Base-by-base conservation (phyloP, 2,797 vertebrate genomes). In the Myotis daubentonii region DNA sequence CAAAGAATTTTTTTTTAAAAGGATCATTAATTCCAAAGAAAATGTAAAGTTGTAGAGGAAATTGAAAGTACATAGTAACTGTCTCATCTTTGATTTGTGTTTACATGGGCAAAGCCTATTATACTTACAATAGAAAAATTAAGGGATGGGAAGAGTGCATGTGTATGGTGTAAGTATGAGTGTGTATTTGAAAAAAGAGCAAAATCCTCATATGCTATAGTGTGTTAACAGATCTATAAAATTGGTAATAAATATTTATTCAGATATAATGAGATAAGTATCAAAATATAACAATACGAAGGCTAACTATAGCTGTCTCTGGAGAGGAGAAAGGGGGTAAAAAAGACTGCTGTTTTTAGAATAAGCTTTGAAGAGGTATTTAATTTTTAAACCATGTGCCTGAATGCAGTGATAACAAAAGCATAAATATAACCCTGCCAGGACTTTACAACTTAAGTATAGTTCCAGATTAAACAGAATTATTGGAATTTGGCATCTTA, bases 381-480 rank as follows among this genome's bases (percentile, higher is more conserved):
- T 83, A 55, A 75, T 84, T 95, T 95, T 87, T 66, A 66, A 88
- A 79, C 8, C 6, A 74, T 38, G 53, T 84, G 3, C 8, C 51
- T 76, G 72, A 88, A 66, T 41, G 28, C 55, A 95, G 47, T 41
- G 17, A 75, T 62, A 88, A 66, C 28, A 95, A 49, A 3, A 79
- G 71, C 8, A 81, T 66, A 94, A 53, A 91, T 7, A 25, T 72
- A 91, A 85, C 19, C 8, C 44, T 89, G 47, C 4, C 65, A 79
- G 41, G 23, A 28, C 66, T 75, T 51, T 89, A 51, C 33, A 79
- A 75, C 19, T 47, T 62, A 93, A 88, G 51, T 84, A 33, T 57
- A 85, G 66, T 65, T 95, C 15, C 38, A 95, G 17, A 91, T 79
- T 71, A 93, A 90, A 93, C 17, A 87, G 84, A 96, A 96, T 20